Conservation (phyloP, 1,140 invertebrate species). For the Diabrotica undecimpunctata region DNA sequence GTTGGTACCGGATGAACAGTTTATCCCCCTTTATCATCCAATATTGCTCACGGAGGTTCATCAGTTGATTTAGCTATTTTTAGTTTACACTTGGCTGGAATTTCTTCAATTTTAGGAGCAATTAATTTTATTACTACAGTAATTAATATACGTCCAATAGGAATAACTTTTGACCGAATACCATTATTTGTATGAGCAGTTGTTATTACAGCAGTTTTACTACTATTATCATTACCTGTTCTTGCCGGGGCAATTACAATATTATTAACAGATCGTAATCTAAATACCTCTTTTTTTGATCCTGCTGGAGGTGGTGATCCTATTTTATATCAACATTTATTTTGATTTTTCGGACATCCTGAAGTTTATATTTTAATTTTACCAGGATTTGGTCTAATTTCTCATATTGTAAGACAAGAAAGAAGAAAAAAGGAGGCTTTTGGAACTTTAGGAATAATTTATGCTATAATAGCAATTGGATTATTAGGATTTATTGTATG, state of each 20-base stretch:
- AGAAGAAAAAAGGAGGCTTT: conserved; percentile 59
- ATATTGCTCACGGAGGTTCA: conserved; percentile 55
- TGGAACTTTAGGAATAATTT: conserved; percentile 59
- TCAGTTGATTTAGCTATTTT: conserved; percentile 67
- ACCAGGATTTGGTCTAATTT: conserved; percentile 62
- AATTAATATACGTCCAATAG: conserved; percentile 54
- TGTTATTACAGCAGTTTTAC: conserved; percentile 59
- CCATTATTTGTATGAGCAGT: conserved; percentile 65
- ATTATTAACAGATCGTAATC: conserved; percentile 65
- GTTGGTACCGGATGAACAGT: conserved; percentile 65
- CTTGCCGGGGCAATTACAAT: conserved; percentile 72
- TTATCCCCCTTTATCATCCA: conserved; percentile 62
- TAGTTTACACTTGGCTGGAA: conserved; percentile 61
- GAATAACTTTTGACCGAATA: conserved; percentile 52
- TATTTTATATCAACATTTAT: conserved; percentile 72
- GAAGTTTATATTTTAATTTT: conserved; percentile 74
- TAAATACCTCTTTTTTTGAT: conserved; percentile 69
- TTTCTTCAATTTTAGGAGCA: conserved; percentile 64
- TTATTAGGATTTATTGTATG: conserved; percentile 65
- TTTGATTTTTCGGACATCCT: conserved; percentile 76
- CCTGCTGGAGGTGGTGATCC: conserved; percentile 64
- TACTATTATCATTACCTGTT: conserved; percentile 66
- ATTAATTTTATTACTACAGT: conserved; percentile 64
- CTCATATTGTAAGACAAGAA: conserved; percentile 59
- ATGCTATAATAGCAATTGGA: conserved; percentile 63